Base-by-base conservation (phyloP, 2,113 vertebrate genomes). In the Bubo bubo region DNA sequence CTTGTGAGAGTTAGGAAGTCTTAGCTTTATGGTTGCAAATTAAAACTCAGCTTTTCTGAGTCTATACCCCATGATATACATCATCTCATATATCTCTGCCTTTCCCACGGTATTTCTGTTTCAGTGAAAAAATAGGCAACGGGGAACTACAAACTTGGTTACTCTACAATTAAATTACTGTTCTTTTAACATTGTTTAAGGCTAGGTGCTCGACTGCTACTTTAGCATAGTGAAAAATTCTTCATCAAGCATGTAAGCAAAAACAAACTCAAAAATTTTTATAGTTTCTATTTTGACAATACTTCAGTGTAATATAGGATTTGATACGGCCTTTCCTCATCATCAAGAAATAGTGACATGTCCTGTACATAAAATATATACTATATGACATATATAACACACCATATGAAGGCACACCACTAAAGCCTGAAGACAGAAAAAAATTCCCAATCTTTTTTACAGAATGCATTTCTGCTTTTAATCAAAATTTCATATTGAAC, bases 221-320 rank as follows among this genome's bases (percentile, higher is more conserved):
- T 73, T 79, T 4, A 79, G 28, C 14, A 26, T 4, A 43, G 6
- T 50, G n/a, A 47, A 52, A 86, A 88, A 22, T 17, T 67, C 14
- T 86, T 82, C 53, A 37, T 22, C 22, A 59, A 75, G n/a, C 12
- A 56, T 23, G 43, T 14, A 83, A 75, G 37, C 21, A 66, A 82
- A 76, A 74, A 9, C 2, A 43, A 64, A 37, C 10, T 18, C 0
- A 21, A 34, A n/a, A 13, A 4, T 4, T 6, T 49, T 6, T 39
- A 37, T 13, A 5, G 4, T 67, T 91, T 64, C 35, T 45, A 19
- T 75, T 86, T 88, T 79, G 8, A n/a, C 24, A 79, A 50, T 7
- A 49, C 21, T 66, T 64, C 45, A 71, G 8, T 62, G 17, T 11
- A 53, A 50, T 30, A 43, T 4, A 72, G 37, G 20, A 74, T 60